Evolutionary conservation across 2,888 invertebrate genomes (phyloP).

Genomic region (Cataglyphis rosenhaueri): DNA sequence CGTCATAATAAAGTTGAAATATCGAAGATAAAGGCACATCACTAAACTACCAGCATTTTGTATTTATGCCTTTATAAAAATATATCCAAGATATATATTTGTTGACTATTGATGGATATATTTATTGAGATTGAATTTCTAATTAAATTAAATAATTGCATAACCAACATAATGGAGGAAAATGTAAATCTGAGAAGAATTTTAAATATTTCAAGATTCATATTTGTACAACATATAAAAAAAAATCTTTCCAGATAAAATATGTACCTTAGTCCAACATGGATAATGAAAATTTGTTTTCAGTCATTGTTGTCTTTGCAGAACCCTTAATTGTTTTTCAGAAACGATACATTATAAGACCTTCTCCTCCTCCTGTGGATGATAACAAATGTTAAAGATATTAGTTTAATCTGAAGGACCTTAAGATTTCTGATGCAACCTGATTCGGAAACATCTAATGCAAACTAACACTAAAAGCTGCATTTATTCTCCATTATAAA

Average conservation of each 20-base stretch:
- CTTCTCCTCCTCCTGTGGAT: constrained; percentile 12
- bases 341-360: constrained; percentile 40
- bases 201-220: background rate
- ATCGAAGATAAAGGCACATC: constrained; percentile 49
- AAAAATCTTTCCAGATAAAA: background rate
- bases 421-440: background rate
- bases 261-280: constrained; percentile 27
- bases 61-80: constrained; percentile 46
- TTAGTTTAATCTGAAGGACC: background rate
- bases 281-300: background rate
- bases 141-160: constrained; percentile 50
- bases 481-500: background rate
- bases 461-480: background rate
- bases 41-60: constrained; percentile 60
- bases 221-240: background rate
- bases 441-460: background rate
- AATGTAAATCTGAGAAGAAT: constrained; percentile 55
- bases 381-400: background rate
- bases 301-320: constrained; percentile 8
- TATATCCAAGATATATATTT: constrained; percentile 6
- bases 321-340: background rate
- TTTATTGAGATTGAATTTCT: constrained; percentile 49
- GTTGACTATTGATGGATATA: background rate
- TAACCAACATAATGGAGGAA: constrained; percentile 68
- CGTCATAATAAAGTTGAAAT: constrained; percentile 59